These are phyloP conservation scores for Cantharis flavilabris DNA, from an alignment of 2,888 invertebrate genomes.

Conservation along the genomic window DNA sequence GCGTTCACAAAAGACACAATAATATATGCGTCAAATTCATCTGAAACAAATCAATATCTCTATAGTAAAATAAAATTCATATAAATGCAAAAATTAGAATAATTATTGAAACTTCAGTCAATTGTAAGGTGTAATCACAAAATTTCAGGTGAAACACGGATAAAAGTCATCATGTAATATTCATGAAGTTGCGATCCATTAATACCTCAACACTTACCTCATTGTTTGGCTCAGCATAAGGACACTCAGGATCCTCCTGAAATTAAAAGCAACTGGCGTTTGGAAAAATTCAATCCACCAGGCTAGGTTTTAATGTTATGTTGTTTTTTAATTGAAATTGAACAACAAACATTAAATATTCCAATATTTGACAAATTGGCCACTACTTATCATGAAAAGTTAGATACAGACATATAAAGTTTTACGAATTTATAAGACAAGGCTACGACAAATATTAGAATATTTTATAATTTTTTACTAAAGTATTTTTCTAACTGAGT, in stretches of 20 bases:
- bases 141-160: constrained; percentile 56
- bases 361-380: background rate
- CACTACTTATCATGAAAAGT: background rate
- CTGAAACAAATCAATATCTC: constrained; percentile 73
- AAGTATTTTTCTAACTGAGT: background rate
- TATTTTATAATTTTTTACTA: background rate
- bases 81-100: background rate
- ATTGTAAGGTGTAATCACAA: constrained; percentile 47
- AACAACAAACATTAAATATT: background rate
- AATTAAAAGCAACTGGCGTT: constrained; percentile 88
- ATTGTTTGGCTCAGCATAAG: constrained; percentile 3
- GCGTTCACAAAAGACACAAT: constrained; percentile 99
- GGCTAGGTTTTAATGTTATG: constrained; percentile 63
- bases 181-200: background rate
- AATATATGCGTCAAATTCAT: constrained; percentile 98
- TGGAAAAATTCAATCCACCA: constrained; percentile 69
- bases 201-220: constrained; percentile 20
- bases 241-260: constrained; percentile 32
- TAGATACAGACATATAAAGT: too few relatives aligned
- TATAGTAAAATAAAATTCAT: background rate
- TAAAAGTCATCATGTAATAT: constrained; percentile 47
- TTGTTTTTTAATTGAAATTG: background rate
- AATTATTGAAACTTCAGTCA: constrained; percentile 12
- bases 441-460: background rate
- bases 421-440: too few relatives aligned